Base-by-base conservation (phyloP, 2,888 invertebrate genomes). In the Acanthoscelides obtectus region DNA sequence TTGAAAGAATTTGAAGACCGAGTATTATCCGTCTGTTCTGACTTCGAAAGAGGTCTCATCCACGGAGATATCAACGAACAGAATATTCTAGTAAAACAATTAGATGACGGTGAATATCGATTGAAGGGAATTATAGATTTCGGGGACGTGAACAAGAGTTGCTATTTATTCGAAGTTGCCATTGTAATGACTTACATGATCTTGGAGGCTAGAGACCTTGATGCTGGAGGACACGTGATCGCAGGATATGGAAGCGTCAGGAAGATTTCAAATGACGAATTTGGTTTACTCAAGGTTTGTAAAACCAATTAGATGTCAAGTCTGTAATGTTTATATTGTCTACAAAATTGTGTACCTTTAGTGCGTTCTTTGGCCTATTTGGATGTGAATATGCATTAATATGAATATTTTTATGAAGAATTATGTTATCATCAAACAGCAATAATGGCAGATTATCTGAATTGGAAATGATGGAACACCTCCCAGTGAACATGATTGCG, bases 1-100 rank as follows among this genome's bases (percentile, higher is more conserved):
- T 86, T 94, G 2, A 80, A 86, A 17, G 83, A 86, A 70, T 97
- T 94, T 84, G 90, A 92, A 76, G 85, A 88, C 12, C 87, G 89
- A 0, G 91, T 96, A 0, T 81, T 93, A 0, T 87, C 89, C 0
- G 83, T 86, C 0, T 80, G 88, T 1, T 85, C 88, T 0, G 86
- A 87, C 63, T 86, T 96, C 75, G 90, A 91, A 79, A 88, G 87
- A 80, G 94, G 92, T 79, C 79, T 93, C 4, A 93, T 97, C 74
- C 97, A 98, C 82, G 97, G 96, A 0, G 98, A 98, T 82, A 88
- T 94, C 72, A 97, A 97, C 83, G 96, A 97, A 81, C 94, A 94
- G 84, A 98, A 98, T 84, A 89, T 97, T 3, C 82, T 97, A 4
- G 77, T 82, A 0, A 77, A 78, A 20, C 45, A 79, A 22, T 75